These are phyloP conservation scores for Euclidia mi DNA, from an alignment of 2,888 invertebrate species.

Conservation along the genomic window DNA sequence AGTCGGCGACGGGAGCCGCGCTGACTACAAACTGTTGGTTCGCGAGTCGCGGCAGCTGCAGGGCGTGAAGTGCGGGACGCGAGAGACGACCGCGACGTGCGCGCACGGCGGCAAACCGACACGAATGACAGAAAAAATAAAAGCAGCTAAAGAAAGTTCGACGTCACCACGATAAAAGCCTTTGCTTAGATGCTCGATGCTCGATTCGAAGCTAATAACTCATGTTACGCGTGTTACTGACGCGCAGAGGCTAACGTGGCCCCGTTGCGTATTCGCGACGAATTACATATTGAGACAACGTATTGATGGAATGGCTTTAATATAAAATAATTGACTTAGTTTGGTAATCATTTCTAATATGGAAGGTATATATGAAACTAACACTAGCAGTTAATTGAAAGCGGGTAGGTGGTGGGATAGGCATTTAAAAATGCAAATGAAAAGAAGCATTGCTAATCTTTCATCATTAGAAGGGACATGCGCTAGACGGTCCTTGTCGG, in stretches of 20 bases:
- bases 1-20: conserved; percentile 58
- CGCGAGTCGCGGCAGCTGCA: neutral
- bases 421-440: too few relatives aligned
- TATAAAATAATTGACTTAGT: conserved; percentile 1
- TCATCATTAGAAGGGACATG: too few relatives aligned
- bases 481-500: too few relatives aligned
- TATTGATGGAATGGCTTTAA: conserved; percentile 20
- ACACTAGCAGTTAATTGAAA: too few relatives aligned
- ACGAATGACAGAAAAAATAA: conserved; percentile 68
- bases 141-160: conserved; percentile 83
- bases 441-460: too few relatives aligned
- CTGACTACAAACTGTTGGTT: conserved; percentile 40
- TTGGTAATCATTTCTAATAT: conserved; percentile 1
- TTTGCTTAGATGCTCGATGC: conserved; percentile 75
- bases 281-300: conserved; percentile 20
- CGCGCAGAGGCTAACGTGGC: conserved; percentile 62
- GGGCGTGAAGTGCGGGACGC: conserved; percentile 34
- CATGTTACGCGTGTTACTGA: conserved; percentile 67
- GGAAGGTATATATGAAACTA: too few relatives aligned
- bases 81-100: conserved; percentile 69
- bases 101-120: conserved; percentile 73
- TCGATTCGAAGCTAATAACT: conserved; percentile 78
- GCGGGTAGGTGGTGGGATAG: too few relatives aligned
- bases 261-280: conserved; percentile 46
- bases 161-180: conserved; percentile 81